These are phyloP conservation scores for Sebastiscus tertius DNA, from an alignment of 2,797 vertebrate genomes.

Conservation along the genomic window DNA sequence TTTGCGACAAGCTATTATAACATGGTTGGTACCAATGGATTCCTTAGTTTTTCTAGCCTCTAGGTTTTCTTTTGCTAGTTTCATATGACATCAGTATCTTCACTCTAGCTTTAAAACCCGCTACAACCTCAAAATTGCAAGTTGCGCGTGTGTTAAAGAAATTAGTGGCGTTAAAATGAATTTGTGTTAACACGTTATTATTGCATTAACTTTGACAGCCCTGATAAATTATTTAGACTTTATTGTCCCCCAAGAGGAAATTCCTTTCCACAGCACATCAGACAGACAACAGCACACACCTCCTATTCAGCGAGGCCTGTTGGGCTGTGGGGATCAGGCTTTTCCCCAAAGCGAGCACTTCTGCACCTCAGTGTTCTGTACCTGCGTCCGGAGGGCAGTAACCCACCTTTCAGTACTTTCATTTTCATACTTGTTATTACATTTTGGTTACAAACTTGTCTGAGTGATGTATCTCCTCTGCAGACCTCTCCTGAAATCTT, in stretches of 20 bases:
- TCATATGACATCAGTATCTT: no score
- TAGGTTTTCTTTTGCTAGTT: no score
- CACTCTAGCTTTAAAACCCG: accelerated
- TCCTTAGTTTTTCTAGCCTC: no score
- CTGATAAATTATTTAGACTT: background rate
- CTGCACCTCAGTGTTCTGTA: background rate
- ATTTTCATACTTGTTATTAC: background rate
- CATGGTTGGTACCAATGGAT: no score
- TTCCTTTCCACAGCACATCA: background rate
- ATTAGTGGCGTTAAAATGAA: no score
- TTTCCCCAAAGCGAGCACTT: background rate
- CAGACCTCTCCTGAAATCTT: slow-evolving; percentile 93
- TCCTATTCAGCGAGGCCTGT: background rate
- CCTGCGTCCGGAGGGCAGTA: background rate
- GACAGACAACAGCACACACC: background rate
- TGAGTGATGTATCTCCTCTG: slow-evolving; percentile 35
- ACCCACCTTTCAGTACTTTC: background rate
- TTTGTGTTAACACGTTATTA: no score
- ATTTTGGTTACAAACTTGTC: background rate
- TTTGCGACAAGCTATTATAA: accelerated
- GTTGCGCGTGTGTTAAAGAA: no score
- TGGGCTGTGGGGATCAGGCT: background rate
- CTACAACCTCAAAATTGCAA: no score
- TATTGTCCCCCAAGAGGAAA: background rate
- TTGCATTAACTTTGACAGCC: no score